These are phyloP conservation scores for Camponotus fellah DNA, from an alignment of 2,888 invertebrate genomes.

Conservation along the genomic window DNA sequence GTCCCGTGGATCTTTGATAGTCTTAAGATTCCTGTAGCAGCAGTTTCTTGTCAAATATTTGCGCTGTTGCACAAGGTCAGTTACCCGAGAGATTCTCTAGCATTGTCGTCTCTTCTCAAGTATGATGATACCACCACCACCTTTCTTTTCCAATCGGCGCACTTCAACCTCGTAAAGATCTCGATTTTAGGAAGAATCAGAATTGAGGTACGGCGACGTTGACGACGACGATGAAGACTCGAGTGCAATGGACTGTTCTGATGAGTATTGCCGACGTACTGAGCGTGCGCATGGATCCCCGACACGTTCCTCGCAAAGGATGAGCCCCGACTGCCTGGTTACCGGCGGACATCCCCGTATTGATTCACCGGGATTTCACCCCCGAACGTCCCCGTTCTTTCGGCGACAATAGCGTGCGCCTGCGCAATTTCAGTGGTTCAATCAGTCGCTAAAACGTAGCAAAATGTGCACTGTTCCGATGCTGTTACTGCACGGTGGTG, in stretches of 20 bases:
- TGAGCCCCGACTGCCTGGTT: constrained; percentile 83
- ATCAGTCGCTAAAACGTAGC: constrained; percentile 74
- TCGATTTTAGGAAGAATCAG: background rate
- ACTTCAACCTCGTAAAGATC: background rate
- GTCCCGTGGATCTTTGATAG: constrained; percentile 37
- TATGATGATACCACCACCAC: constrained; percentile 10
- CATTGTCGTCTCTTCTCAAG: constrained; percentile 45
- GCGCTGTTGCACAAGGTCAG: constrained; percentile 84
- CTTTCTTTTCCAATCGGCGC: background rate
- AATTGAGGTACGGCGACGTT: background rate
- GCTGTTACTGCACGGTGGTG: constrained; percentile 66
- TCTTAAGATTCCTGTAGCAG: constrained; percentile 60
- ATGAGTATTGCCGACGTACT: constrained; percentile 29
- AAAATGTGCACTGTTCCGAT: constrained; percentile 65
- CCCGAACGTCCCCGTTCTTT: constrained; percentile 45
- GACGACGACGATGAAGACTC: constrained; percentile 10
- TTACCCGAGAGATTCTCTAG: constrained; percentile 75
- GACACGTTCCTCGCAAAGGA: constrained; percentile 78
- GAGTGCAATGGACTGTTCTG: constrained; percentile 55
- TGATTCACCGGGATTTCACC: constrained; percentile 76
- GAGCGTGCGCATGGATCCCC: constrained; percentile 59
- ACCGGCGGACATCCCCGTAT: constrained; percentile 84
- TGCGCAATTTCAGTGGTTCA: constrained; percentile 71
- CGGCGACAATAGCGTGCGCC: constrained; percentile 54
- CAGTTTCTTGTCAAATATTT: constrained; percentile 68